phyloP scores from a whole-genome alignment of 2,888 invertebrate species.

The Stenchaetothrips biformis region DNA sequence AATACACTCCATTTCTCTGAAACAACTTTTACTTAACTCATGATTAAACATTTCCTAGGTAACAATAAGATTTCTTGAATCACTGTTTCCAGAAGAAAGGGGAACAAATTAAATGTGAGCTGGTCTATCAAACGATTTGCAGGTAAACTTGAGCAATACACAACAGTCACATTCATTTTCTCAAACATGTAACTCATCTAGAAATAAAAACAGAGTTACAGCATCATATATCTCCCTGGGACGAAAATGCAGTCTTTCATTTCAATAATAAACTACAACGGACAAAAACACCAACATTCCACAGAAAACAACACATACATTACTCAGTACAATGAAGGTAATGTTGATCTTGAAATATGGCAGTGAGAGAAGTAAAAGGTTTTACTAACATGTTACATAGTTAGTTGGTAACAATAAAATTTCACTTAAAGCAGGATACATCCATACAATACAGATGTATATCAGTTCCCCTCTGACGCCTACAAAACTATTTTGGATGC shows the following conservation, averaged over 20 bases:
- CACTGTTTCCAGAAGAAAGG: background rate
- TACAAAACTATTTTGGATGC: too few relatives aligned
- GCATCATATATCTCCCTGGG: background rate
- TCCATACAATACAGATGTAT: too few relatives aligned
- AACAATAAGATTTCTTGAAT: background rate
- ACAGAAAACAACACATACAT: conserved; percentile 10
- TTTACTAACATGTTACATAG: background rate
- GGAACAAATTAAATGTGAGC: background rate
- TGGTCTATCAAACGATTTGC: conserved; percentile 13
- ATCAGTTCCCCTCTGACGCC: too few relatives aligned
- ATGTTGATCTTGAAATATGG: conserved; percentile 16
- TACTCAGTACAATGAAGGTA: background rate
- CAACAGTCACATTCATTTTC: background rate
- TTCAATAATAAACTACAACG: background rate
- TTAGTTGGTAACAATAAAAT: background rate
- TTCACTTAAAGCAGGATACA: background rate
- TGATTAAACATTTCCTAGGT: background rate
- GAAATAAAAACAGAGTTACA: background rate
- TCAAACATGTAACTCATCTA: background rate
- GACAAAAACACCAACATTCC: background rate
- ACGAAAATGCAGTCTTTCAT: conserved; percentile 1
- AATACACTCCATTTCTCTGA: background rate
- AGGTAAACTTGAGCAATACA: conserved; percentile 22
- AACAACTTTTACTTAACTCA: background rate
- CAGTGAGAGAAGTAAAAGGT: conserved; percentile 5